Base-by-base conservation (phyloP, 2,113 vertebrate genomes). In the Scomber scombrus region DNA sequence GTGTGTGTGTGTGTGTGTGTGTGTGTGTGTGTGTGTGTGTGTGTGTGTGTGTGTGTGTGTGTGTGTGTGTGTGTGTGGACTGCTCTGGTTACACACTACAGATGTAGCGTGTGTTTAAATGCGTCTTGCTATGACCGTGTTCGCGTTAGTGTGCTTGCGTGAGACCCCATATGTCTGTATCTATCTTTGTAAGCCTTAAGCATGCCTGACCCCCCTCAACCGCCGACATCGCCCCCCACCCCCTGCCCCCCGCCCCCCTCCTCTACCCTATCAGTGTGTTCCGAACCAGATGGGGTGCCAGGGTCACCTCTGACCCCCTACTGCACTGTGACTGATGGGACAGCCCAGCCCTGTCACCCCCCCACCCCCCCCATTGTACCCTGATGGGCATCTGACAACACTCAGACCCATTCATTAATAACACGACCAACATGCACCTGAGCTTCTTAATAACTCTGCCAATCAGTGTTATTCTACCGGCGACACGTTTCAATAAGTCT, bases 201-300 rank as follows among this genome's bases (percentile, higher is more conserved):
- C 8, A 47, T 83, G 57, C 47, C 64, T 61, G 63, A 73, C 56
- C 52, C 43, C 58, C 50, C 10, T 31, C 11, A 50, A 14, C 57
- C 15, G 16, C n/a, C 18, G 0, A 7, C 66, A 19, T 16, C 54
- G 50, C 31, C 29, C 26, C n/a, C 11, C 66, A 75, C 62, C 67
- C 52, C 73, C 74, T 81, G 62, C 55, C 19, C 85, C 78, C 31
- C 29, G 26, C 16, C 52, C 65, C 12, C 66, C 77, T 64, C 67
- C 52, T 75, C 74, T 82, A 64, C 55, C 19, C 85, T 80, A 69
- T 74, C 88, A 88, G 52, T 63, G 74, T 60, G 72, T 78, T 71
- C 85, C 64, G 88, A 91, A 83, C 90, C 95, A 95, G 94, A 95
- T 95, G 95, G 94, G 93, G 89, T 93, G 90, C 94, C 85, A 91